Conservation (phyloP, 2,797 vertebrate genomes). For the Alcedo atthis region DNA sequence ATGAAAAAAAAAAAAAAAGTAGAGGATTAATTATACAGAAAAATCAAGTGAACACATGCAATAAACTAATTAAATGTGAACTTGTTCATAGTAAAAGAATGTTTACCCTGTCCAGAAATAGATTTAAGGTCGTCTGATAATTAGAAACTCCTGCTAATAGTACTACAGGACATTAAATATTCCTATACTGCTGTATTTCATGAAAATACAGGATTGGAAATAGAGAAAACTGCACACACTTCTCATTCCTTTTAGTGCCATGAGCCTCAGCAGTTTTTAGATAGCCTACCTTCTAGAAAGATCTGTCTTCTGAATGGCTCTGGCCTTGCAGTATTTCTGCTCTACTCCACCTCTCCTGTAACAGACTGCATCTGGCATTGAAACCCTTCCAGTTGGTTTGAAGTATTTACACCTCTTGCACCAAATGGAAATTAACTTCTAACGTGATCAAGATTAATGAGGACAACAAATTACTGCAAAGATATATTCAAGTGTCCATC, state of each 20-base stretch:
- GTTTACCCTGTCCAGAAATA: not conserved
- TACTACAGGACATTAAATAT: not conserved
- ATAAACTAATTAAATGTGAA: constrained; percentile 16
- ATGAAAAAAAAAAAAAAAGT: not conserved
- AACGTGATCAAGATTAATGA: not conserved
- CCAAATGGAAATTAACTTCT: not conserved
- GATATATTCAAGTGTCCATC: not conserved
- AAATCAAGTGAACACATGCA: not conserved
- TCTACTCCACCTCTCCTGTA: not conserved
- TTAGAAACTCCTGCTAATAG: not conserved
- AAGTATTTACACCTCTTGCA: not conserved
- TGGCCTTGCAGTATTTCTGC: not conserved
- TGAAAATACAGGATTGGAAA: not conserved
- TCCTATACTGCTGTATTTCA: not conserved
- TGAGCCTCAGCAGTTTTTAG: not conserved
- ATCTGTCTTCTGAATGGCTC: not conserved
- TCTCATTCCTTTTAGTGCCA: not conserved
- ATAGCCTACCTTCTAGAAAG: not conserved
- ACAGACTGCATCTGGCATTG: not conserved
- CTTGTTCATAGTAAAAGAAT: not conserved
- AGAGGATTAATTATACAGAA: constrained; percentile 4
- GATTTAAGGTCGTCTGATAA: constrained; percentile 8
- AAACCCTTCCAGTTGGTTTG: not conserved
- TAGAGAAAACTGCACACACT: not conserved
- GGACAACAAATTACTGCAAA: not conserved